Base-by-base conservation (phyloP, 2,797 vertebrate genomes). In the Coregonus ussuriensis region DNA sequence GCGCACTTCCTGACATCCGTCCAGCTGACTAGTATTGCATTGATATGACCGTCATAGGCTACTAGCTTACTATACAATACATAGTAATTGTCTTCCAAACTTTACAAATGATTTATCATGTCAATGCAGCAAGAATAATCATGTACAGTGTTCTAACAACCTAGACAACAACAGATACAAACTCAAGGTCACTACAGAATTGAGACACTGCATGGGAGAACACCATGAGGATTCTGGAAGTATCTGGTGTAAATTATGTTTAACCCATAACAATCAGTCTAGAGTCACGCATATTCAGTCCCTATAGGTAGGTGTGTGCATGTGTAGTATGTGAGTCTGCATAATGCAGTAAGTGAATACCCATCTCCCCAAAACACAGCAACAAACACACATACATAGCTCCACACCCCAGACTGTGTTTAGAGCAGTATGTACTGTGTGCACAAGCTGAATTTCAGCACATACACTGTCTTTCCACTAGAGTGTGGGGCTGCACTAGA, bases 1-100 rank as follows among this genome's bases (percentile, higher is more conserved):
- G 92, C 63, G 91, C 91, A 86, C 1, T 16, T 4, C 13, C 29
- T 21, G 63, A 33, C 29, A 66, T 66, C 21, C 9, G 14, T 66
- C 29, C n/a, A n/a, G 11, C n/a, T 18, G 16, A 59, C n/a, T 16
- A n/a, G 16, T n/a, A 59, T n/a, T 7, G n/a, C n/a, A 59, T 59
- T 16, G 56, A 59, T 59, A 59, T 59, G 4, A 21, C 18, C 0
- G n/a, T 59, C 56, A 21, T 59, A 59, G 7, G 37, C 41, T 47
- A 37, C 53, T 25, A 25, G 25, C 18, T 16, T 18, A 56, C 54
- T 37, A 56, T 56, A 59, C 18, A 18, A 41, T 41, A 59, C 56
- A 59, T 6, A 9, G 56, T 59, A n/a, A 59, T 18, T 59, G 5
- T n/a, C 18, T 33, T 66, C 13, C 29, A 0, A 16, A 66, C 25